These are phyloP conservation scores for Dermatemys mawii DNA, from an alignment of 2,113 vertebrate species.

Conservation along the genomic window DNA sequence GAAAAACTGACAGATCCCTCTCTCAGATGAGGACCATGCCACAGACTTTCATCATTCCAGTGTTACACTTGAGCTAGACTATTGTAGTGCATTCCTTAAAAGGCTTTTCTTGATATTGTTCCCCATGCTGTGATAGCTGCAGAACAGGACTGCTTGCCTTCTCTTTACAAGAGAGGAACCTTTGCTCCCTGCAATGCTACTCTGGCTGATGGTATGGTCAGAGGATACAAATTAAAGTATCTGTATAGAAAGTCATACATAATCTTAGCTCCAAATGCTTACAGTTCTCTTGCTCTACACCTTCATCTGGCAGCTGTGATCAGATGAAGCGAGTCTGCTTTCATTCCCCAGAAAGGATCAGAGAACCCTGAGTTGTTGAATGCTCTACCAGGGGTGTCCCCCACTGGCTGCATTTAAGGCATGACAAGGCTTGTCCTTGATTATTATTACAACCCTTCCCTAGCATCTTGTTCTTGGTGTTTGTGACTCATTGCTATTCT, in stretches of 20 bases:
- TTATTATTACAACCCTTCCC: not conserved
- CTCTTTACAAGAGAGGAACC: not conserved
- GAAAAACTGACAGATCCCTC: not conserved
- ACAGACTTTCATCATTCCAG: not conserved
- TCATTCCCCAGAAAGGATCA: not conserved
- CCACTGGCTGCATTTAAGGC: not conserved
- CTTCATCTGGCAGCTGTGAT: not conserved
- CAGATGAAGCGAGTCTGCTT: not conserved
- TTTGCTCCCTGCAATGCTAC: accelerated
- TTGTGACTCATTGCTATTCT: not conserved
- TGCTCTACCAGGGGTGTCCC: not conserved
- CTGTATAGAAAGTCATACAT: not conserved
- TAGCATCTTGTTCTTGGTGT: not conserved
- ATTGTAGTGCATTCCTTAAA: not conserved
- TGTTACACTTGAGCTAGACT: not conserved
- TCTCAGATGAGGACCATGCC: not conserved
- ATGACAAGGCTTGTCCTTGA: not conserved
- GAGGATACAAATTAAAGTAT: not conserved
- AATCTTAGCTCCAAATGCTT: not conserved
- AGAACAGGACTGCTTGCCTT: not conserved
- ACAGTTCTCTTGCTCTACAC: not conserved
- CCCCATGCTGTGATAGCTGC: not conserved
- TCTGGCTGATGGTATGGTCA: not conserved
- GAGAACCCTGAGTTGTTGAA: not conserved
- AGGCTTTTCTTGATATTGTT: not conserved